Evolutionary conservation across 2,113 vertebrate species (phyloP).

Genomic region (Phalacrocorax brasilianus): DNA sequence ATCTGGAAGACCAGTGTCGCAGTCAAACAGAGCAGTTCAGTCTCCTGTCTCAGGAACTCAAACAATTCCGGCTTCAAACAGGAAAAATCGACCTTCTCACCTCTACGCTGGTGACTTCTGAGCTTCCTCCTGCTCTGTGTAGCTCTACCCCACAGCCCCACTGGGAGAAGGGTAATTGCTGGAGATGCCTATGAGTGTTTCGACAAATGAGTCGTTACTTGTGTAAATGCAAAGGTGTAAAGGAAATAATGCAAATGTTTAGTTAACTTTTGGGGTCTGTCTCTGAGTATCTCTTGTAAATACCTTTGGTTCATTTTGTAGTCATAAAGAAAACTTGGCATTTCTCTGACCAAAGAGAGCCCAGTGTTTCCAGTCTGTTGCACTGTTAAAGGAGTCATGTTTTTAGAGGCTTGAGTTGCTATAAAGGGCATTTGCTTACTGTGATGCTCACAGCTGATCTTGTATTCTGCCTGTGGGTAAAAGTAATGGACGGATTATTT

Average conservation of each 20-base stretch:
- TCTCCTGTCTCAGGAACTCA: conserved; percentile 89
- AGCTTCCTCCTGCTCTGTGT: conserved; percentile 65
- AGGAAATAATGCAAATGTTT: neutral
- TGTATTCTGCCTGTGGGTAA: neutral
- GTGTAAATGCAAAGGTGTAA: neutral
- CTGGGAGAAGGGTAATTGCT: conserved; percentile 49
- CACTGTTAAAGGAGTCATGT: neutral
- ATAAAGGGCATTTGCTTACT: neutral
- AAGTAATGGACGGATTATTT: neutral
- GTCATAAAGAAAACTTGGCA: neutral
- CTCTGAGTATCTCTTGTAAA: neutral
- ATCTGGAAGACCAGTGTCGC: conserved; percentile 94
- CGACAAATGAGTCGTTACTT: neutral
- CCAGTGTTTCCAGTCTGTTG: neutral
- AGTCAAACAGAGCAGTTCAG: conserved; percentile 94
- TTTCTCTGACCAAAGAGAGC: neutral
- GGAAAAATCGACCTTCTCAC: conserved; percentile 86
- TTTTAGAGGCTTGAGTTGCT: neutral
- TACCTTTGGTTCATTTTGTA: neutral
- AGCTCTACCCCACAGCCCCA: conserved; percentile 33
- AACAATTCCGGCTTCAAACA: conserved; percentile 89
- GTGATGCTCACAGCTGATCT: neutral
- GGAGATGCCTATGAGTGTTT: neutral
- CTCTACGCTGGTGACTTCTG: conserved; percentile 70
- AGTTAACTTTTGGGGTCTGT: neutral